These are phyloP conservation scores for Melospiza georgiana DNA, from an alignment of 2,113 vertebrate genomes.

Conservation along the genomic window DNA sequence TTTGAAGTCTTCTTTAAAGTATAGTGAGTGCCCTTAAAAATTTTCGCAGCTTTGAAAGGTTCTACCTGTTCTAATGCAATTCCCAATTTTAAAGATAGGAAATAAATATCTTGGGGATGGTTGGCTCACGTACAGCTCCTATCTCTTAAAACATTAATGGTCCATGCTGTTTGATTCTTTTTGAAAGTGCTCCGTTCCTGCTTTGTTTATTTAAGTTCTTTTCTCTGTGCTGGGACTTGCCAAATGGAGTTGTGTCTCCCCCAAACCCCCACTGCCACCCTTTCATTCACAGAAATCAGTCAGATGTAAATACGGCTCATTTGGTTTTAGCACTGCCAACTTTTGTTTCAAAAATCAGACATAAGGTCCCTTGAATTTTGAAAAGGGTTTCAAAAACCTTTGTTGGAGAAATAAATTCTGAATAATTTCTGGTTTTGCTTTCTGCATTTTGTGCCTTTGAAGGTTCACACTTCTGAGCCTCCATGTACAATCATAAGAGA, in stretches of 20 bases:
- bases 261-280: background rate
- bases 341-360: conserved; percentile 36
- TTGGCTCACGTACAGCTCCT: conserved; percentile 60
- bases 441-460: conserved; percentile 41
- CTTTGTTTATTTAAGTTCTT: conserved; percentile 56
- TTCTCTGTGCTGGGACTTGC: conserved; percentile 32
- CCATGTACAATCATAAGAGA: background rate
- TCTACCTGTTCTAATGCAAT: conserved; percentile 67
- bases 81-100: conserved; percentile 62
- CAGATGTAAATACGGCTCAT: background rate
- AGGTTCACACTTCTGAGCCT: background rate
- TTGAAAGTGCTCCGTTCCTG: conserved; percentile 31
- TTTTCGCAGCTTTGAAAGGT: conserved; percentile 53
- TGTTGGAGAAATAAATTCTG: conserved; percentile 12
- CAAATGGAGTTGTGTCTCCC: background rate
- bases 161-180: conserved; percentile 60
- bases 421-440: conserved; percentile 34
- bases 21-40: conserved; percentile 46
- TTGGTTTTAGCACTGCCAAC: conserved; percentile 24
- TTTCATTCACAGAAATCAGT: conserved; percentile 56
- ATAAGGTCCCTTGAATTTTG: conserved; percentile 23
- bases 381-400: conserved; percentile 10
- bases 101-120: conserved; percentile 62
- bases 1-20: conserved; percentile 70
- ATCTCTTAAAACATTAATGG: conserved; percentile 70